phyloP scores from a whole-genome alignment of 2,113 vertebrate species.

The Oxygymnocypris stewartii region DNA sequence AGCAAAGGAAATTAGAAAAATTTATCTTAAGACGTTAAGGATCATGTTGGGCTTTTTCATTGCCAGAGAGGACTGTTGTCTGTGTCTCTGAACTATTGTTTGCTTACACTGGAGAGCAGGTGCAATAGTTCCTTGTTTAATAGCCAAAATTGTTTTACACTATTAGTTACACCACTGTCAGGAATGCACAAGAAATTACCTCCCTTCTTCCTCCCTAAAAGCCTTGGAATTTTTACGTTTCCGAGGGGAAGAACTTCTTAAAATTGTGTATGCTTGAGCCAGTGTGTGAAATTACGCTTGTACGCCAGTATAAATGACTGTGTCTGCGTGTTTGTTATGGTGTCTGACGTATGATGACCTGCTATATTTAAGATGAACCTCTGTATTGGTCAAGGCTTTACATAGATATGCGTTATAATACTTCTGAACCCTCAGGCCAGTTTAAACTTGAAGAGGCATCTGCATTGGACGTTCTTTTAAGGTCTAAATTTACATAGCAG shows the following conservation, averaged over 20 bases:
- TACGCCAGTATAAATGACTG: conserved; percentile 6
- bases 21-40: too few species aligned
- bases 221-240: background rate
- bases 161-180: background rate
- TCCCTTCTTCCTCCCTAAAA: background rate
- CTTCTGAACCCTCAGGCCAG: conserved; percentile 10
- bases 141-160: background rate
- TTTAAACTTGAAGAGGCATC: background rate
- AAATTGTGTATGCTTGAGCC: conserved; percentile 14
- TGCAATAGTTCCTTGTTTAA: background rate
- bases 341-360: background rate
- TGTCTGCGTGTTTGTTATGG: background rate
- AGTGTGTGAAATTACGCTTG: conserved; percentile 22
- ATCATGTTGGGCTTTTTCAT: background rate
- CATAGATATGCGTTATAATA: background rate
- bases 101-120: background rate
- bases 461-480: background rate
- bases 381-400: conserved; percentile 2
- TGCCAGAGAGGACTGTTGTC: background rate
- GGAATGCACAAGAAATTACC: conserved; percentile 8
- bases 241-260: background rate
- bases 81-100: background rate
- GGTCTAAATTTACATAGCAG: background rate
- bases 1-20: background rate
- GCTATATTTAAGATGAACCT: background rate